A percentile compares a stretch with the other conserved stretches of the same genome.
These are phyloP conservation scores for Cremastobaeus sp. DNA, from an alignment of 2,888 invertebrate genomes.

Conservation along the genomic window DNA sequence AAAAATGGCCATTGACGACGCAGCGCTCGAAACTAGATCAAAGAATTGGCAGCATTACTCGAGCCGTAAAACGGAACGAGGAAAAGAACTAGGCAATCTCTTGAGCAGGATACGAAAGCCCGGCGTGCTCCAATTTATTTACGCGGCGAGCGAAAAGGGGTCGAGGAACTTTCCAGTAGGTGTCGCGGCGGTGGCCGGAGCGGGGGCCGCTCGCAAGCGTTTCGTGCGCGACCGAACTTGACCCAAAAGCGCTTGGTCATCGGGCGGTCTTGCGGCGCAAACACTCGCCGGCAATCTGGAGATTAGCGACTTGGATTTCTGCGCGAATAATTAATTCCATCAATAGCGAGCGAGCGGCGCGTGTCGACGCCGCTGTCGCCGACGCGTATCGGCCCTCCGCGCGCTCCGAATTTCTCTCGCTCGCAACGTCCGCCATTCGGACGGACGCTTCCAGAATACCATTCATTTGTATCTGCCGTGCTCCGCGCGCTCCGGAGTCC, in stretches of 20 bases:
- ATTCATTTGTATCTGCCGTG: conserved; percentile 66
- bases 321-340: conserved; percentile 44
- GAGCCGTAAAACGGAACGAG: too few relatives aligned
- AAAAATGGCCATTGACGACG: too few relatives aligned
- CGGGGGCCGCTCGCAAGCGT: not conserved
- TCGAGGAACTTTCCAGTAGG: too few relatives aligned
- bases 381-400: conserved; percentile 24
- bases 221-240: conserved; percentile 18
- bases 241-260: conserved; percentile 20
- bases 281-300: conserved; percentile 14
- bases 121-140: too few relatives aligned
- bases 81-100: too few relatives aligned
- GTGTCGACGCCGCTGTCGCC: conserved; percentile 21
- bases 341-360: conserved; percentile 38
- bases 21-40: too few relatives aligned
- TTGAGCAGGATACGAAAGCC: too few relatives aligned
- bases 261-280: not conserved
- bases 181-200: not conserved
- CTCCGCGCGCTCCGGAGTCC: conserved; percentile 13
- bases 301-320: conserved; percentile 10
- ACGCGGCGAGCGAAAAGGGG: too few relatives aligned
- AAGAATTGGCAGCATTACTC: too few relatives aligned
- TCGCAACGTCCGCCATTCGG: conserved; percentile 68
- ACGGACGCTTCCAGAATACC: conserved; percentile 72
- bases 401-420: conserved; percentile 36